Conservation (phyloP, 2,113 vertebrate species). For the Onychorhynchus coronatus region DNA sequence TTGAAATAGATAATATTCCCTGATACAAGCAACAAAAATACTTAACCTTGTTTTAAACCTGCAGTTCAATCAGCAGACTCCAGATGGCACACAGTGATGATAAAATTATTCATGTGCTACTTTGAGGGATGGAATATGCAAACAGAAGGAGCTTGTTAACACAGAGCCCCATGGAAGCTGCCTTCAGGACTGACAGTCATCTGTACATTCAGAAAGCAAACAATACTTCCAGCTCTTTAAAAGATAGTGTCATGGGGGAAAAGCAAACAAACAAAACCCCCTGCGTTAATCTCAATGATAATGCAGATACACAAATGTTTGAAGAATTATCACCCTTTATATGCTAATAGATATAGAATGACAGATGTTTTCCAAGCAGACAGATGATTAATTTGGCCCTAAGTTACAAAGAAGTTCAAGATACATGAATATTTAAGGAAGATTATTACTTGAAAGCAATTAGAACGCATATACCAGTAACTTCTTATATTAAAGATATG, state of each 20-base stretch:
- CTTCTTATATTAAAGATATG: background rate
- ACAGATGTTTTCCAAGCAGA: constrained; percentile 34
- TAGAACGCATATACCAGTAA: background rate
- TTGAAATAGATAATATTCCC: background rate
- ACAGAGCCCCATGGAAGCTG: constrained; percentile 48
- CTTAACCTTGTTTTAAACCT: constrained; percentile 64
- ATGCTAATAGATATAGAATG: constrained; percentile 44
- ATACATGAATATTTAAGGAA: background rate
- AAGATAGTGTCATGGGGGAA: background rate
- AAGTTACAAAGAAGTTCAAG: background rate
- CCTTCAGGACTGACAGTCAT: constrained; percentile 37
- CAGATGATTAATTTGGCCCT: constrained; percentile 3
- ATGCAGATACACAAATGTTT: background rate
- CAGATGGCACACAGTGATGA: constrained; percentile 80
- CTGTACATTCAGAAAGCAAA: background rate
- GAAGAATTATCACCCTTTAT: background rate
- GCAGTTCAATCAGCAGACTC: constrained; percentile 73
- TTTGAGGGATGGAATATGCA: constrained; percentile 63
- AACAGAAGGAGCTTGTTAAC: constrained; percentile 64
- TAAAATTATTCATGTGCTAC: constrained; percentile 66
- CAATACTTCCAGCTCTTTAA: background rate
- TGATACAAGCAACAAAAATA: constrained; percentile 46
- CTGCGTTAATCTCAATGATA: constrained; percentile 23
- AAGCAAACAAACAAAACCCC: background rate
- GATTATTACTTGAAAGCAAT: background rate